These are phyloP conservation scores for Phallusia fumigata DNA, from an alignment of 23 tunicate species.

Conservation along the genomic window DNA sequence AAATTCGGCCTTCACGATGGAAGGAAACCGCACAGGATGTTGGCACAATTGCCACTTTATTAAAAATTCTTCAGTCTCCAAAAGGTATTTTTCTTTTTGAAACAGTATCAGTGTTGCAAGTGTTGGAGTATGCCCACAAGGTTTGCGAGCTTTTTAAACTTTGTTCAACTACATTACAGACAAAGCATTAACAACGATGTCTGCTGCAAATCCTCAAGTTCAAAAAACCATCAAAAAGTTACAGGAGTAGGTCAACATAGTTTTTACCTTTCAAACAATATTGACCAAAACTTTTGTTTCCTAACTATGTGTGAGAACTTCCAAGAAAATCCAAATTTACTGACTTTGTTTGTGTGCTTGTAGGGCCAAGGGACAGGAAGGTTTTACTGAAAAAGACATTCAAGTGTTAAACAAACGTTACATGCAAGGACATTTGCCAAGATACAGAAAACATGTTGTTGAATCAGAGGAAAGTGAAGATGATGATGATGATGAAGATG, in stretches of 20 bases:
- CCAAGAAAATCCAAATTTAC: background rate
- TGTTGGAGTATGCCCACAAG: too few species aligned
- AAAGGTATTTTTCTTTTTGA: background rate
- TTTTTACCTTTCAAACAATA: too few species aligned
- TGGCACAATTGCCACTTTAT: background rate
- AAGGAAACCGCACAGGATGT: background rate
- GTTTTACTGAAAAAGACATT: slow-evolving; percentile 36
- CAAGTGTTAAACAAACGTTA: slow-evolving; percentile 47
- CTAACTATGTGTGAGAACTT: too few species aligned
- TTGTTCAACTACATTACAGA: background rate
- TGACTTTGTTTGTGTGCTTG: background rate
- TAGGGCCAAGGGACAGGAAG: slow-evolving; percentile 22
- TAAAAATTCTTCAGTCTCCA: background rate
- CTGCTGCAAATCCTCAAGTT: background rate
- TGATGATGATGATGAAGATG: slow-evolving; percentile 31
- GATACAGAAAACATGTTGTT: slow-evolving; percentile 17
- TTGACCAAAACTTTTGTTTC: too few species aligned
- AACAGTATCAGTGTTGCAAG: too few species aligned
- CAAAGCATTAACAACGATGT: background rate
- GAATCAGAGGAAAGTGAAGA: slow-evolving; percentile 13
- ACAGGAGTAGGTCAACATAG: background rate
- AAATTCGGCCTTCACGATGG: background rate
- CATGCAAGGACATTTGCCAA: slow-evolving; percentile 67
- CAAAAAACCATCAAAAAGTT: slow-evolving; percentile 1
- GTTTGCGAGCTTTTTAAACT: background rate